Evolutionary conservation across 1,140 invertebrate species (phyloP), one percentile per base, ranked within the genome.

Genomic region (Leptinotarsa defecta): DNA sequence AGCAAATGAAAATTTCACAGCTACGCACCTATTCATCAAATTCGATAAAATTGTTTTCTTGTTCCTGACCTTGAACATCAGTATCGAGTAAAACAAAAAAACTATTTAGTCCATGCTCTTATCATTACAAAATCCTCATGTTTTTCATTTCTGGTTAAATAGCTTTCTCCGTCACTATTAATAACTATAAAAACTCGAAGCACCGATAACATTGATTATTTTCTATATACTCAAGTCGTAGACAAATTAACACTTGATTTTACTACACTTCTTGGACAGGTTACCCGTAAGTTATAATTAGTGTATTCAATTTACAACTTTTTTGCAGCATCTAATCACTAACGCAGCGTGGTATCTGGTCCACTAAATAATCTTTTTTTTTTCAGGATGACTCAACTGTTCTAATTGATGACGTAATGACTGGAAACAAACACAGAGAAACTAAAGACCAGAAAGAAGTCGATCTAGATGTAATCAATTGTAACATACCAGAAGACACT

Each of bases 401-500:
- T 19, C 15, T n/a, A n/a, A 48, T 27, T 19, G 43, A 69, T 48
- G 43, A 19, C 24, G 43, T 13, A 19, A 69, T 48, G 43, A 24
- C 13, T 65, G 24, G 24, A 24, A 24, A 20, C 20, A 20, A 20
- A 27, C 24, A 48, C 34, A 43, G 8, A 43, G 57, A 43, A 67
- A 68, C 71, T 57, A 61, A 48, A 48, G 62, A 74, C 52, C 68
- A 75, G 48, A 74, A 68, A 68, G 52, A 73, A 57, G 69, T 75
- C 27, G 69, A 68, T 27, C 27, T 52, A 68, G 57, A 24, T 68
- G 63, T 75, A 13, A 75, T 63, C 17, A 73, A 73, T 57, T 48
- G 64, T 43, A 34, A 34, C 19, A 15, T 69, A 19, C 68, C 43
- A 13, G 75, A 76, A 75, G 80, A 79, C 49, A 74, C 71, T 64